Evolutionary conservation across 1,140 invertebrate species (phyloP).

Genomic region (Pseudobourletiella spinata): DNA sequence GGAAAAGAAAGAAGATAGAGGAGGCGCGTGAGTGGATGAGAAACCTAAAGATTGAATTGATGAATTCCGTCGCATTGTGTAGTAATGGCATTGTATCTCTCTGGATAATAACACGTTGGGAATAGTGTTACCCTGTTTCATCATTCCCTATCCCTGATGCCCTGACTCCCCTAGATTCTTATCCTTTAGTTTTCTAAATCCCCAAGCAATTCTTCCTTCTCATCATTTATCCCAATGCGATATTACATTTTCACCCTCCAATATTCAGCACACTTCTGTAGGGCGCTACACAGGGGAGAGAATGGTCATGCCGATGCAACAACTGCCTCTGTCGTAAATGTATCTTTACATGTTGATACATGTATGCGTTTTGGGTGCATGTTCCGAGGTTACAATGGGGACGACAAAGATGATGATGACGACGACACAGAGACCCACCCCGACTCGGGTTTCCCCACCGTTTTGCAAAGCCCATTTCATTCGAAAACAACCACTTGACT

Average conservation of each 20-base stretch:
- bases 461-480: conserved; percentile 17
- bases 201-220: conserved; percentile 19
- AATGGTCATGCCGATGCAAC: neutral
- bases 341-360: too few relatives aligned
- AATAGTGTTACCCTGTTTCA: neutral
- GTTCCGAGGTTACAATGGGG: neutral
- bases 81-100: conserved; percentile 2
- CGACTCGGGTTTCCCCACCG: neutral
- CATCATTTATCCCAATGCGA: conserved; percentile 21
- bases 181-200: conserved; percentile 19
- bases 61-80: conserved; percentile 10
- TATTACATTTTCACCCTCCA: conserved; percentile 26
- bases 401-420: neutral
- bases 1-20: too few relatives aligned
- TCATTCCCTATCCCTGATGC: neutral
- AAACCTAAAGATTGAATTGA: conserved; percentile 7
- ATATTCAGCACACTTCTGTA: neutral
- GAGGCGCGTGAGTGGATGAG: neutral
- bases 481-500: conserved; percentile 19
- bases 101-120: neutral
- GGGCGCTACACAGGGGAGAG: neutral
- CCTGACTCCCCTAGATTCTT: conserved; percentile 15
- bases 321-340: neutral
- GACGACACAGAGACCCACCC: neutral
- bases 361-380: too few relatives aligned